These are phyloP conservation scores for Vicugna pacos DNA, from an alignment of 2,113 vertebrate genomes.

Conservation along the genomic window DNA sequence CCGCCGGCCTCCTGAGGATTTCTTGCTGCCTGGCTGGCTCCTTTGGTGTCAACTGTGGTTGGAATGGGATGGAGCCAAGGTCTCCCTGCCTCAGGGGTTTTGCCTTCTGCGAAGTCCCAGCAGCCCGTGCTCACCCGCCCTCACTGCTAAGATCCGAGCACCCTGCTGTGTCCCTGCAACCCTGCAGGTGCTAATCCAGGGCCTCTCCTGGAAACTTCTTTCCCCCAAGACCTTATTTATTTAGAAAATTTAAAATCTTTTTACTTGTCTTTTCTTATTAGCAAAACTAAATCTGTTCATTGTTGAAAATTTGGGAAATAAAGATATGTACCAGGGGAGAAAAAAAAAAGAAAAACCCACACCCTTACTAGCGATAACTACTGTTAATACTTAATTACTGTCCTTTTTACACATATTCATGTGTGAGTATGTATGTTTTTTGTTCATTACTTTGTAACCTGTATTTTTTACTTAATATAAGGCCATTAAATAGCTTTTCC, in stretches of 20 bases:
- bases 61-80: neutral
- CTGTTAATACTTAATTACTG: neutral
- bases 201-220: neutral
- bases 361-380: neutral
- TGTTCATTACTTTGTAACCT: neutral
- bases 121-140: too few species aligned
- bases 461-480: slow-evolving; percentile 4
- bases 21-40: neutral
- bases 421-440: neutral
- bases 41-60: neutral
- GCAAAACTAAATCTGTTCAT: slow-evolving; percentile 48
- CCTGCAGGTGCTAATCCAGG: neutral
- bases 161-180: neutral
- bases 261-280: slow-evolving; percentile 54
- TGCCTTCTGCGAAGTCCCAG: neutral
- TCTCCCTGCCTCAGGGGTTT: neutral
- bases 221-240: neutral
- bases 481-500: neutral
- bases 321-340: neutral
- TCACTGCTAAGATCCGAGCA: neutral
- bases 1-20: neutral
- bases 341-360: neutral
- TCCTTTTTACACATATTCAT: neutral
- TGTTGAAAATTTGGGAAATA: neutral
- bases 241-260: slow-evolving; percentile 52